Evolutionary conservation across 2,113 vertebrate genomes (phyloP).

Genomic region (Daubentonia madagascariensis): DNA sequence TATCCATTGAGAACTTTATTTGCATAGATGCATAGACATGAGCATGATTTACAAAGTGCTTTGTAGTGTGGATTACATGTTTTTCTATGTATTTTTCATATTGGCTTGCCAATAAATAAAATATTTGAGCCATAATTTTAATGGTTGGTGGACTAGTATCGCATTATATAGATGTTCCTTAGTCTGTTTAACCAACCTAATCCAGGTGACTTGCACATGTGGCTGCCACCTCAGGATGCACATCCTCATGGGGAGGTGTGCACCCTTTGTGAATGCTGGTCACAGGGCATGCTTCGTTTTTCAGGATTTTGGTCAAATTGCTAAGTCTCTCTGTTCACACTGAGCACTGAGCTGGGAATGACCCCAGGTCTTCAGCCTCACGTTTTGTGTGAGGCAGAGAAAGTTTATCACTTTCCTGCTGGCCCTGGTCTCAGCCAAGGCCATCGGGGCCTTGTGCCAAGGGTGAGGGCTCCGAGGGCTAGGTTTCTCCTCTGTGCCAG

Average conservation of each 20-base stretch:
- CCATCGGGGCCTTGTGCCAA: background rate
- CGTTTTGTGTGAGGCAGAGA: background rate
- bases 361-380: background rate
- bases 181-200: background rate
- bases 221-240: too few species aligned
- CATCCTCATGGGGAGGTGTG: background rate
- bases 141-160: background rate
- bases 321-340: background rate
- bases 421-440: background rate
- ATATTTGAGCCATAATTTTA: background rate
- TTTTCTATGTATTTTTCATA: background rate
- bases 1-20: background rate
- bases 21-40: background rate
- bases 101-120: background rate
- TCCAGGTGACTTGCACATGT: background rate
- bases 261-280: background rate
- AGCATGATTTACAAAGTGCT: background rate
- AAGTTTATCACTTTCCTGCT: accelerated
- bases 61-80: background rate
- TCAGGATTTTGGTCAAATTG: too few species aligned
- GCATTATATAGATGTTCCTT: background rate
- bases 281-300: accelerated
- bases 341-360: accelerated
- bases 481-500: background rate
- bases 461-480: background rate